Percentiles rank a stretch among this genome's conserved stretches.
phyloP scores from a whole-genome alignment of 2,888 invertebrate genomes.

The Hermaeophaga mercurialis region DNA sequence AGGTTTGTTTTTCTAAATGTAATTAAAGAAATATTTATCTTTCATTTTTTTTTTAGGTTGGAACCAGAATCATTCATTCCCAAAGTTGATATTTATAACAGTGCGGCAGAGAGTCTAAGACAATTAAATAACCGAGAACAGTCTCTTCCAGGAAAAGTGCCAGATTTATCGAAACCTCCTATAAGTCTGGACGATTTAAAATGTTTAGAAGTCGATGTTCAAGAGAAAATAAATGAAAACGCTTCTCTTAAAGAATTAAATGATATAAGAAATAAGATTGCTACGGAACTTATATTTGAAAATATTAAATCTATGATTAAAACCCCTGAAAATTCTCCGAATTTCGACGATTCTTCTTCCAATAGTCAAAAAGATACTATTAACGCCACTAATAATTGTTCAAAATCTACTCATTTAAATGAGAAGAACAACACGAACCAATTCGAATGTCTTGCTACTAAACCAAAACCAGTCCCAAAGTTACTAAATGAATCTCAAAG shows the following conservation, averaged over 20 bases:
- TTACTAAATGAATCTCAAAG: slow-evolving; percentile 41
- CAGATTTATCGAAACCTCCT: slow-evolving; percentile 52
- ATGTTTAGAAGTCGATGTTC: slow-evolving; percentile 45
- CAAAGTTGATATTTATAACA: slow-evolving; percentile 48
- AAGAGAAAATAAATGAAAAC: slow-evolving; percentile 47
- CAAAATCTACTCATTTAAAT: neutral
- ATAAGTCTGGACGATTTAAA: slow-evolving; percentile 53
- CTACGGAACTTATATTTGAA: slow-evolving; percentile 56
- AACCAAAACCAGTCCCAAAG: slow-evolving; percentile 33
- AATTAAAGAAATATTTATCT: neutral
- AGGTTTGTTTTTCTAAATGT: slow-evolving; percentile 33
- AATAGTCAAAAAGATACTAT: neutral
- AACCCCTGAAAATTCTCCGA: slow-evolving; percentile 8
- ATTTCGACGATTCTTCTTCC: neutral
- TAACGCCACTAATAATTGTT: neutral
- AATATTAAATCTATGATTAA: slow-evolving; percentile 27
- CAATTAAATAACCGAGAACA: slow-evolving; percentile 13
- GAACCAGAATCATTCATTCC: slow-evolving; percentile 37
- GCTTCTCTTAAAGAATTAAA: slow-evolving; percentile 61
- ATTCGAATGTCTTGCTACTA: neutral
- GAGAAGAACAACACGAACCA: neutral
- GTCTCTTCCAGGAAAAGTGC: slow-evolving; percentile 24
- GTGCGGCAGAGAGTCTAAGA: slow-evolving; percentile 47
- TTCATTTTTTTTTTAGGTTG: slow-evolving; percentile 32
- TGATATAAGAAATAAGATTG: slow-evolving; percentile 59